Evolutionary conservation across 2,888 invertebrate genomes (phyloP).

Genomic region (Tachina grossa): DNA sequence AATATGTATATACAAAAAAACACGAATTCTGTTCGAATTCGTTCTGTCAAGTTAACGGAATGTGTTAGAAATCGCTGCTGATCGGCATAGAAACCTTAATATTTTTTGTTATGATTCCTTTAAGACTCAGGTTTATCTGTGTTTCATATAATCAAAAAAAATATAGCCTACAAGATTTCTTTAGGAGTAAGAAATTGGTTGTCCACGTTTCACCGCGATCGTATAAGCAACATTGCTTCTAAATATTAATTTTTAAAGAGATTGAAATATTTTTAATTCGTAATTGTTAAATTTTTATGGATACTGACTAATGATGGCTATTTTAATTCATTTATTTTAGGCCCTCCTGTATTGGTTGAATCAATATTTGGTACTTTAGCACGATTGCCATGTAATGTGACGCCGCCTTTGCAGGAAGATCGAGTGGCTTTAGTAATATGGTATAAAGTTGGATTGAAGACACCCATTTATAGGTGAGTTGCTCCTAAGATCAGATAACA

Average conservation of each 20-base stretch:
- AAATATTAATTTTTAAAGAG: too few relatives aligned
- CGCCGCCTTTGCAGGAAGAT: slow-evolving; percentile 82
- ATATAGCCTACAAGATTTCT: too few relatives aligned
- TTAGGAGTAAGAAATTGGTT: background rate
- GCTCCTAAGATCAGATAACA: background rate
- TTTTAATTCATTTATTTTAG: slow-evolving; percentile 72
- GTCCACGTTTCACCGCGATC: background rate
- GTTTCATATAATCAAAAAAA: too few relatives aligned
- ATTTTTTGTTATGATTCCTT: too few relatives aligned
- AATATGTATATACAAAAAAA: too few relatives aligned
- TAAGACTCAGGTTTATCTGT: too few relatives aligned
- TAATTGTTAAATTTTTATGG: too few relatives aligned
- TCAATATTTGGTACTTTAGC: slow-evolving; percentile 82
- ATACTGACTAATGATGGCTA: background rate
- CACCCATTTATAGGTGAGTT: slow-evolving; percentile 83
- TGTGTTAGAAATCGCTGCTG: too few relatives aligned
- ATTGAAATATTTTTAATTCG: background rate
- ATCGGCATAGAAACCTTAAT: too few relatives aligned
- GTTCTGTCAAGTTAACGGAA: too few relatives aligned
- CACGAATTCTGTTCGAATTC: too few relatives aligned
- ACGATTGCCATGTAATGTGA: slow-evolving; percentile 82
- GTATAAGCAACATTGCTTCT: background rate
- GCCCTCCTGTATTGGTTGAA: slow-evolving; percentile 81
- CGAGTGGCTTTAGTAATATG: slow-evolving; percentile 83
- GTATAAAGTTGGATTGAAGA: slow-evolving; percentile 82